Evolutionary conservation across 1,140 invertebrate genomes (phyloP).

Genomic region (Lepeophtheirus salmonis): DNA sequence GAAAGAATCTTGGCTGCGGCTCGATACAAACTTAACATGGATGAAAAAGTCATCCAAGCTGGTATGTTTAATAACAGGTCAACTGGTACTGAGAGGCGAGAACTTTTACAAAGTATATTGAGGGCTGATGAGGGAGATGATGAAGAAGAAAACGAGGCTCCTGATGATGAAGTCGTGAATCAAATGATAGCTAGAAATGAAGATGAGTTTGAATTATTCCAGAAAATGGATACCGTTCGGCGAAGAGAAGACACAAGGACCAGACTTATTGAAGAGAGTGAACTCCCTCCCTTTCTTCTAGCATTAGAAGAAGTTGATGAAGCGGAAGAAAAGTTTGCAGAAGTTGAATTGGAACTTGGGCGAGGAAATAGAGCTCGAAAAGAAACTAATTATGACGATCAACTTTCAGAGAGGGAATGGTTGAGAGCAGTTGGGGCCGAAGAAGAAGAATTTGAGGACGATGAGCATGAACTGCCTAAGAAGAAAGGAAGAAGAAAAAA

Average conservation of each 20-base stretch:
- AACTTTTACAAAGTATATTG: conserved; percentile 82
- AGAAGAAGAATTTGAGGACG: conserved; percentile 23
- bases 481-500: conserved; percentile 24
- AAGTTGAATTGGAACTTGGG: conserved; percentile 21
- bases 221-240: conserved; percentile 78
- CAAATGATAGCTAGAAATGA: conserved; percentile 88
- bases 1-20: conserved; percentile 86
- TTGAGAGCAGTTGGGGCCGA: conserved; percentile 49
- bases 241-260: conserved; percentile 68
- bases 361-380: conserved; percentile 81
- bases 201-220: conserved; percentile 83
- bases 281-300: conserved; percentile 45
- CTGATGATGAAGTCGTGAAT: conserved; percentile 96
- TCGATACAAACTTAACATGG: conserved; percentile 75
- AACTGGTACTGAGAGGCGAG: conserved; percentile 77
- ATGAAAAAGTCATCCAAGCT: conserved; percentile 97
- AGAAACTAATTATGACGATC: conserved; percentile 93
- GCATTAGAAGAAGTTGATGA: conserved; percentile 44
- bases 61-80: conserved; percentile 99
- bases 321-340: conserved; percentile 28
- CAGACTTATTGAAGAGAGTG: conserved; percentile 73
- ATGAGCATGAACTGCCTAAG: conserved; percentile 12
- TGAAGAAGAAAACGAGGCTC: conserved; percentile 95
- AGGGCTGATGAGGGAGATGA: conserved; percentile 82
- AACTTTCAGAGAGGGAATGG: conserved; percentile 90